These are phyloP conservation scores for Marcusenius ussheri DNA, from an alignment of 2,113 vertebrate species.

Conservation along the genomic window DNA sequence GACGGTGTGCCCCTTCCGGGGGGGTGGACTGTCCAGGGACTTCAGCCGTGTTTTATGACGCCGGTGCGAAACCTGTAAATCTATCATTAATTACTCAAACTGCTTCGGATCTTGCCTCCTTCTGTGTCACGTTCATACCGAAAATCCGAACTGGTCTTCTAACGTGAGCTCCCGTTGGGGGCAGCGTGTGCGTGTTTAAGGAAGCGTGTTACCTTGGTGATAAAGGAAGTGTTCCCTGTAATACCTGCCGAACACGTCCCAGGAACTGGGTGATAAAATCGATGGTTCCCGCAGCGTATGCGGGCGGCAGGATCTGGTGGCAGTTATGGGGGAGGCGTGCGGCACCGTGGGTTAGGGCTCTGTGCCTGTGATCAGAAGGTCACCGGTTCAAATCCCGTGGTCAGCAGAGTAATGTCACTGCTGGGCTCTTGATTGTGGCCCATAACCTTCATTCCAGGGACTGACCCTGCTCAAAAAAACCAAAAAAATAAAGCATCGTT, in stretches of 20 bases:
- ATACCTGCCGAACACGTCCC: background rate
- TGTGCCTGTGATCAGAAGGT: background rate
- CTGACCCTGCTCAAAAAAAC: background rate
- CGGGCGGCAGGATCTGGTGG: background rate
- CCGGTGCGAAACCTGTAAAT: constrained; percentile 25
- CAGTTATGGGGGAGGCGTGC: background rate
- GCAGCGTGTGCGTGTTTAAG: background rate
- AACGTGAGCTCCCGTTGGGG: background rate
- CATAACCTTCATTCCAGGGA: background rate
- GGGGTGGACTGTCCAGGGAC: background rate
- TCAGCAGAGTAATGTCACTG: background rate
- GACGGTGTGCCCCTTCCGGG: constrained; percentile 9
- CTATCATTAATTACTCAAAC: constrained; percentile 27
- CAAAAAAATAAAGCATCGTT: background rate
- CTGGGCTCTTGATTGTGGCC: background rate
- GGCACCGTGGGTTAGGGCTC: background rate
- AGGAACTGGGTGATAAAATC: background rate
- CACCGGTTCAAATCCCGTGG: background rate
- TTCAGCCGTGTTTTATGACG: constrained; percentile 28
- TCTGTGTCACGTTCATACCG: background rate
- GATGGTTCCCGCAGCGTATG: background rate
- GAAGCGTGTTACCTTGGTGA: background rate
- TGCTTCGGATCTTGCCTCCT: too few species aligned
- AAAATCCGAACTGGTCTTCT: background rate
- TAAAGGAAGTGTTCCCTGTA: background rate